A percentile compares a stretch with the other conserved stretches of the same genome.
Conservation (phyloP, 92 coral and sea anemone species). For the Palythoa heliodiscus region DNA sequence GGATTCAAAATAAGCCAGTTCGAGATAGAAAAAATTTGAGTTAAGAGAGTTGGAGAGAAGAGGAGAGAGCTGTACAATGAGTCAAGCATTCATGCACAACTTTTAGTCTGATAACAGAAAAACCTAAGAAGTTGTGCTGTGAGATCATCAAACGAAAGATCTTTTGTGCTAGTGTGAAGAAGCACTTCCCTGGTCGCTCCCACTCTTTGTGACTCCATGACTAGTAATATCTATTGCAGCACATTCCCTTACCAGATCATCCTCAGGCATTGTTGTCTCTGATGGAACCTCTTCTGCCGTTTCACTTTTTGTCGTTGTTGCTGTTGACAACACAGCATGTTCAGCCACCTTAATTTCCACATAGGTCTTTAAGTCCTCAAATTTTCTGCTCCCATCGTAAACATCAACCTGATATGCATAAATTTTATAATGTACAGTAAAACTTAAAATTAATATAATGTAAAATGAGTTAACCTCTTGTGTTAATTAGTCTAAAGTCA, state of each 20-base stretch:
- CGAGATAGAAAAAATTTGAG: too few species aligned
- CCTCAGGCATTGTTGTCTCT: slow-evolving; percentile 6
- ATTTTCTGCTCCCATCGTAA: slow-evolving; percentile 62
- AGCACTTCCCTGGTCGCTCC: too few species aligned
- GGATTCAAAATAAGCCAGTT: too few species aligned
- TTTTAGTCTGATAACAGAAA: too few species aligned
- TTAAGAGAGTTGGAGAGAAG: too few species aligned
- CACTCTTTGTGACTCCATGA: too few species aligned
- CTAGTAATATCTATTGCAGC: background rate
- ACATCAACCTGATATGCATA: slow-evolving; percentile 55
- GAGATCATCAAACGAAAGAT: too few species aligned
- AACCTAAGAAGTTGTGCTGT: too few species aligned
- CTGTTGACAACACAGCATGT: slow-evolving; percentile 57
- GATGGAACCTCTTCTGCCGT: slow-evolving; percentile 68
- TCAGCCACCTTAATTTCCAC: slow-evolving; percentile 68
- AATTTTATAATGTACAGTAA: background rate
- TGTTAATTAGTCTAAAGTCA: background rate
- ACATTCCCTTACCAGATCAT: slow-evolving; percentile 16
- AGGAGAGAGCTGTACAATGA: too few species aligned
- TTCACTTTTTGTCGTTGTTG: slow-evolving; percentile 58
- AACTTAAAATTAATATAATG: too few species aligned
- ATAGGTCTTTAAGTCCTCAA: slow-evolving; percentile 70
- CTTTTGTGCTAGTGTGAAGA: too few species aligned
- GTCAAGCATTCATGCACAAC: too few species aligned
- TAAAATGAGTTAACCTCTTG: background rate